phyloP scores from a whole-genome alignment of 2,797 vertebrate genomes.

The Cyprinodon diabolis region DNA sequence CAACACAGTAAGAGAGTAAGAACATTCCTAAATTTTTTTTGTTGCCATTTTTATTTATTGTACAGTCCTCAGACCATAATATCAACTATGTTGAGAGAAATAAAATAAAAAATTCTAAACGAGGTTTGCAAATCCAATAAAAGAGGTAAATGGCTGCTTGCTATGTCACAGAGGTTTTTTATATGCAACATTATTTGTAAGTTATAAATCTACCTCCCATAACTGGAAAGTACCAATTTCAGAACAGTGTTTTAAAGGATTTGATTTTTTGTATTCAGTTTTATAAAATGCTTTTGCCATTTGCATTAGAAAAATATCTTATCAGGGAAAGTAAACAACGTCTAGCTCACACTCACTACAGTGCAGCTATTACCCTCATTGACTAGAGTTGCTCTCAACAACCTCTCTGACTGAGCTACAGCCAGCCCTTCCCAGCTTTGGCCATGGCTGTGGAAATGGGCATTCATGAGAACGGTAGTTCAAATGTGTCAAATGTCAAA shows the following conservation, averaged over 20 bases:
- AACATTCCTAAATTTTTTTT: not conserved
- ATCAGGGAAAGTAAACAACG: not conserved
- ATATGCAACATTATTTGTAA: not conserved
- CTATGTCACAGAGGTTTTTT: not conserved
- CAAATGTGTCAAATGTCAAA: too few species aligned
- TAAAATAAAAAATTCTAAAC: not conserved
- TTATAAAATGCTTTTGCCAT: not conserved
- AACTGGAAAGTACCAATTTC: not conserved
- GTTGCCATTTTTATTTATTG: slow-evolving; percentile 2
- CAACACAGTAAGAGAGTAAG: slow-evolving; percentile 32
- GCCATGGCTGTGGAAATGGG: too few species aligned
- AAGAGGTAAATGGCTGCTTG: not conserved
- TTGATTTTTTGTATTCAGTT: not conserved
- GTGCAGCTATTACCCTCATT: too few species aligned
- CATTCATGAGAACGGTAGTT: too few species aligned
- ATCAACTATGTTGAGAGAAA: not conserved
- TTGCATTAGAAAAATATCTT: not conserved
- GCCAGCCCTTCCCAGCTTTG: too few species aligned
- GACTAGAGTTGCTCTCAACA: too few species aligned
- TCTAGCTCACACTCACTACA: too few species aligned
- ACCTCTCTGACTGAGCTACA: too few species aligned
- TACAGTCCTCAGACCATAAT: not conserved
- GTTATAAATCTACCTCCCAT: not conserved
- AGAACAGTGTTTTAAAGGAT: not conserved
- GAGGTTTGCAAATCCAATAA: not conserved